These are phyloP conservation scores for Macaria notata DNA, from an alignment of 2,888 invertebrate genomes.

Conservation along the genomic window DNA sequence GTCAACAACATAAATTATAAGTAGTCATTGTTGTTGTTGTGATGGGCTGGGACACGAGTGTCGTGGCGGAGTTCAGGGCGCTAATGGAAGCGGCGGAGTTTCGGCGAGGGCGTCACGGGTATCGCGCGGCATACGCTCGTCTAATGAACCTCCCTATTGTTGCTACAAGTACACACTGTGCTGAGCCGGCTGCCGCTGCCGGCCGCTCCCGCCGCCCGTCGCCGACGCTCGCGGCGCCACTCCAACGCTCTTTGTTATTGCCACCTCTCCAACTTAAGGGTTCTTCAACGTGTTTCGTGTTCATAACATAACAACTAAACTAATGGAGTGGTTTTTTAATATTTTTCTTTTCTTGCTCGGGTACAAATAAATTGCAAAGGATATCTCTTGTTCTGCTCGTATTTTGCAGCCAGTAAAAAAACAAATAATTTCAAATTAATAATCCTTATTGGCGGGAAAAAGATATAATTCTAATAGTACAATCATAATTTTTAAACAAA, in stretches of 20 bases:
- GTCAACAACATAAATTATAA: slow-evolving; percentile 76
- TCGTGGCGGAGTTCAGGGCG: slow-evolving; percentile 66
- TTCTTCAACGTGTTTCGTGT: slow-evolving; percentile 19
- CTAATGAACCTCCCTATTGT: slow-evolving; percentile 78
- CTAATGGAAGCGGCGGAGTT: slow-evolving; percentile 56
- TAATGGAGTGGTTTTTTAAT: slow-evolving; percentile 11
- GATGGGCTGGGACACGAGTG: slow-evolving; percentile 65
- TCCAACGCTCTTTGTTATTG: slow-evolving; percentile 55
- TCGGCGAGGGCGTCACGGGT: slow-evolving; percentile 69
- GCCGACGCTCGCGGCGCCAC: slow-evolving; percentile 47
- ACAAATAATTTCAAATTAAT: no score
- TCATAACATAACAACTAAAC: slow-evolving; percentile 9
- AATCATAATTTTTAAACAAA: no score
- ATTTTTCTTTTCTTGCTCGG: background rate
- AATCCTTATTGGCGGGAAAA: no score
- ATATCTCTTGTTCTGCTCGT: no score
- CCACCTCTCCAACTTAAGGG: slow-evolving; percentile 36
- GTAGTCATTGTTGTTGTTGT: slow-evolving; percentile 70
- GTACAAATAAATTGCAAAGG: no score
- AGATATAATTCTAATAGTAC: no score
- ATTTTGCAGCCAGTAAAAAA: no score
- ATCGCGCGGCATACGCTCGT: slow-evolving; percentile 71
- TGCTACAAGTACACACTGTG: slow-evolving; percentile 71
- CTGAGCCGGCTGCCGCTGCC: slow-evolving; percentile 52
- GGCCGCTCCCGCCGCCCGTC: slow-evolving; percentile 45